A percentile compares a stretch with the other conserved stretches of the same genome.
These are phyloP conservation scores for Tringa solitaria DNA, from an alignment of 2,113 vertebrate species.

Conservation along the genomic window DNA sequence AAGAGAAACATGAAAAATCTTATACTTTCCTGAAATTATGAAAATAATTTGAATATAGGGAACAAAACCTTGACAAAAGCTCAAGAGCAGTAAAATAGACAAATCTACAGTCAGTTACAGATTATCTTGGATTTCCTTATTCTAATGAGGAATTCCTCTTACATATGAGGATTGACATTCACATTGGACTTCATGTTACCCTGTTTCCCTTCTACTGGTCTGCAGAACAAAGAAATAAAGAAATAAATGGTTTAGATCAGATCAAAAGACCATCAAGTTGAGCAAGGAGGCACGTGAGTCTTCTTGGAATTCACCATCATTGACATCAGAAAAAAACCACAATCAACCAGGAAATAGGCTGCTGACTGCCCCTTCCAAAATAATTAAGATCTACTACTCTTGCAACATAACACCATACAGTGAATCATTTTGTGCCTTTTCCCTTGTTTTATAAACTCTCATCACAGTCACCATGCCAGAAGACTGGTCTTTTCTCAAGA, in stretches of 20 bases:
- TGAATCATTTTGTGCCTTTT: background rate
- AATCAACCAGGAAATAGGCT: background rate
- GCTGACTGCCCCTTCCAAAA: background rate
- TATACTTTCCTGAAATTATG: background rate
- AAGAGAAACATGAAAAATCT: background rate
- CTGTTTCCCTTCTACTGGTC: background rate
- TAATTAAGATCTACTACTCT: background rate
- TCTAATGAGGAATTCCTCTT: background rate
- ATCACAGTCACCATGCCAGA: background rate
- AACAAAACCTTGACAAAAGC: background rate
- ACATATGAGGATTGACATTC: background rate
- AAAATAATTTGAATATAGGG: background rate
- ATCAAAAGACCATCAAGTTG: background rate
- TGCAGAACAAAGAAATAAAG: background rate
- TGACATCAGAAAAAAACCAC: background rate
- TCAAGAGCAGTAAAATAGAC: background rate
- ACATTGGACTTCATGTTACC: background rate
- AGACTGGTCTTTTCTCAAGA: background rate
- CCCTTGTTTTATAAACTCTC: background rate
- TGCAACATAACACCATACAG: fast-evolving
- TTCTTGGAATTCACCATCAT: background rate
- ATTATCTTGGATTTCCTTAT: background rate
- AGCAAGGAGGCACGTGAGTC: background rate
- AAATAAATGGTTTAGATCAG: background rate
- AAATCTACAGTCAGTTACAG: background rate